phyloP scores from a whole-genome alignment of 1,140 invertebrate species.

The Bathynomus jamesi region DNA sequence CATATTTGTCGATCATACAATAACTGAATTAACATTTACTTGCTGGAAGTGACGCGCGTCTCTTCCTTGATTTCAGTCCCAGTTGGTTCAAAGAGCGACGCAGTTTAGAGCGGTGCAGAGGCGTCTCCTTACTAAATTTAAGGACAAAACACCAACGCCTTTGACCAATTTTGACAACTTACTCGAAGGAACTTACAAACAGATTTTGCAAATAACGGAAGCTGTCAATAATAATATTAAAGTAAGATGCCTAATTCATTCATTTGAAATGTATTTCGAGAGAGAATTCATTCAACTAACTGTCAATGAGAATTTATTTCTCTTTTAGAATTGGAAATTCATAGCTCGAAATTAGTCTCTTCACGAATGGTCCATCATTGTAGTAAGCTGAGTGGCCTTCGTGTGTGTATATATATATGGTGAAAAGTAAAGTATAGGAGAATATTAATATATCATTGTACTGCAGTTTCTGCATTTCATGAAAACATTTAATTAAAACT shows the following conservation, averaged over 20 bases:
- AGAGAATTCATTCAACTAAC: slow-evolving; percentile 32
- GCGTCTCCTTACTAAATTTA: slow-evolving; percentile 61
- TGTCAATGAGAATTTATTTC: background rate
- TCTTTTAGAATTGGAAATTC: background rate
- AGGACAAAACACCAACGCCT: slow-evolving; percentile 63
- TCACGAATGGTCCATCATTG: no score
- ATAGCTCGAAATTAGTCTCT: background rate
- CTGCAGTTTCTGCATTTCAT: no score
- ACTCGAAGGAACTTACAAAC: slow-evolving; percentile 59
- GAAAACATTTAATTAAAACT: no score
- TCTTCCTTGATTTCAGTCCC: slow-evolving; percentile 51
- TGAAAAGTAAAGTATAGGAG: no score
- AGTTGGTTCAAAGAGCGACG: slow-evolving; percentile 53
- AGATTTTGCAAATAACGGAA: slow-evolving; percentile 50
- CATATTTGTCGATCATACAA: no score
- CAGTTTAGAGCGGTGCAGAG: slow-evolving; percentile 67
- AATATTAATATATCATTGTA: no score
- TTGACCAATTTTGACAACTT: slow-evolving; percentile 62
- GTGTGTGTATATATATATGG: no score
- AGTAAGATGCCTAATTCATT: slow-evolving; percentile 37
- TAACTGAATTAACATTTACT: no score
- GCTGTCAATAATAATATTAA: slow-evolving; percentile 44
- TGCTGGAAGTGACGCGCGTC: no score
- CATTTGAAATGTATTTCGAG: slow-evolving; percentile 18
- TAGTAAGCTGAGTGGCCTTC: no score